Base-by-base conservation (phyloP, 2,113 vertebrate genomes). In the Benitochromis conjunctus region DNA sequence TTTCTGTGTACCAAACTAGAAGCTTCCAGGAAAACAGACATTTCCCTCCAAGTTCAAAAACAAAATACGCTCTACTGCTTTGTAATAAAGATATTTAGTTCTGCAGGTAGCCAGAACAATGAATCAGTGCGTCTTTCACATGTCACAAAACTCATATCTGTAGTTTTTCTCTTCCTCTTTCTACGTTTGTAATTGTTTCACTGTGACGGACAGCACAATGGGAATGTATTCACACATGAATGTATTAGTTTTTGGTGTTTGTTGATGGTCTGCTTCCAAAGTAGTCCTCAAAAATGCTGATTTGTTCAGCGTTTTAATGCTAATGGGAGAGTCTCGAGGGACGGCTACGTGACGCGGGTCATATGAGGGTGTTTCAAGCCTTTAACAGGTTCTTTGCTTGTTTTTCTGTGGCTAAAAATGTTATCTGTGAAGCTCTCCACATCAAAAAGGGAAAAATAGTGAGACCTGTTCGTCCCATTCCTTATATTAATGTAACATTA, bases 31-130 rank as follows among this genome's bases (percentile, higher is more conserved):
- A 76, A 76, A 51, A 51, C 10, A n/a, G 16, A 76, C 69, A n/a
- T 71, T 71, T 46, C 38, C 24, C 64, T 46, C n/a, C 13, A 46
- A 26, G 69, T 74, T 76, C 24, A 18, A 26, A 76, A 12, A 38
- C 46, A 16, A 54, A 55, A 21, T 14, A 36, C 13, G 31, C 19
- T 55, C 51, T 76, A 4, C 26, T 11, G 0, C 0, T 13, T 76
- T 5, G 11, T 31, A 31, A 76, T 76, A 19, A 76, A 76, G 9
- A 51, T 76, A 19, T 76, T 31, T 51, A 51, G 31, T n/a, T 76
- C 69, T 51, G 16, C 69, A 31, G 4, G 26, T 13, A 76, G 69
- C 46, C 26, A 51, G 24, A 51, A 26, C 16, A 51, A 76, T 31
- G 10, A 31, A 10, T 76, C 69, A 3, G 46, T n/a, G 24, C 29